Percentiles rank a stretch among this genome's conserved stretches.
phyloP scores from a whole-genome alignment of 2,888 invertebrate genomes.

The Agrilus mali region DNA sequence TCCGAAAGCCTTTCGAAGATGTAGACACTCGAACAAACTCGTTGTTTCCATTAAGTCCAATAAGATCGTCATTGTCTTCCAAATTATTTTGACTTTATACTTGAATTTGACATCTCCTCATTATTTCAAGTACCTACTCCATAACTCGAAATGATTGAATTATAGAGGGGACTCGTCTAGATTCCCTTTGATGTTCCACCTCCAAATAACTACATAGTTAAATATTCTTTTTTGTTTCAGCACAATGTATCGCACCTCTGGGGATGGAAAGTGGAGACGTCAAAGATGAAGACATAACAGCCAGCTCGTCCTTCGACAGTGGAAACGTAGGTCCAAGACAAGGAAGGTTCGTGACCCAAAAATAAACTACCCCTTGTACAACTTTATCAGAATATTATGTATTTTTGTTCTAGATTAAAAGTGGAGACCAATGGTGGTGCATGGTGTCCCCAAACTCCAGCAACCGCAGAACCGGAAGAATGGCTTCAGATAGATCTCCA shows the following conservation, averaged over 20 bases:
- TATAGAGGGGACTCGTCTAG: no score
- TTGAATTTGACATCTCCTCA: no score
- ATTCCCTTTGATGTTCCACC: no score
- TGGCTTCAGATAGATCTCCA: conserved; percentile 74
- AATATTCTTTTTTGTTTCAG: conserved; percentile 40
- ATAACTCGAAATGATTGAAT: no score
- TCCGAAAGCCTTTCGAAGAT: no score
- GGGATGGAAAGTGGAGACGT: conserved; percentile 80
- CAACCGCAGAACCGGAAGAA: conserved; percentile 63
- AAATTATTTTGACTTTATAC: no score
- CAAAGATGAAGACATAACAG: conserved; percentile 66
- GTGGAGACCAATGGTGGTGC: conserved; percentile 78
- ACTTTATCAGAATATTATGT: conserved; percentile 6
- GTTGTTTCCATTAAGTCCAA: no score
- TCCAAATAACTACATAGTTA: no score
- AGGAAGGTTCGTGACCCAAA: conserved; percentile 51
- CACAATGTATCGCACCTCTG: conserved; percentile 66
- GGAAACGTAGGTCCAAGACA: conserved; percentile 77
- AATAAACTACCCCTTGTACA: no score
- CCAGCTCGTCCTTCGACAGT: conserved; percentile 76
- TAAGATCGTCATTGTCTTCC: no score
- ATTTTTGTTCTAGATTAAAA: conserved; percentile 52
- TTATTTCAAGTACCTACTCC: no score
- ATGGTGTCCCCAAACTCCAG: conserved; percentile 80
- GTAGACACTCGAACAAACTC: no score